Percentiles rank a stretch among this genome's conserved stretches.
These are phyloP conservation scores for Drosophila monieri DNA, from an alignment of 2,888 invertebrate species.

Conservation along the genomic window DNA sequence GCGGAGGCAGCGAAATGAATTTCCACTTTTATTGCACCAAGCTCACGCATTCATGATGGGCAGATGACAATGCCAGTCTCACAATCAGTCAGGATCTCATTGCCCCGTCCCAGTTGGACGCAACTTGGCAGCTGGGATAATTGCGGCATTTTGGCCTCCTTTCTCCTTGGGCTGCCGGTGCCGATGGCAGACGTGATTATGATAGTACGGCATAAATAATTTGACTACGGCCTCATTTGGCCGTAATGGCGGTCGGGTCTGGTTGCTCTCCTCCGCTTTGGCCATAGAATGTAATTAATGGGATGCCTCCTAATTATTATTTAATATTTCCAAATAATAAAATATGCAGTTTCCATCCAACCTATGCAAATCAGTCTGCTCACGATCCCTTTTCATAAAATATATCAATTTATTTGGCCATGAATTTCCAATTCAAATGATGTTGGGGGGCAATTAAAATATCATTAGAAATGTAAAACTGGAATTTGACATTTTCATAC, in stretches of 20 bases:
- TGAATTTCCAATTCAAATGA: neutral
- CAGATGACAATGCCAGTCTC: constrained; percentile 41
- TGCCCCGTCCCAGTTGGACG: constrained; percentile 14
- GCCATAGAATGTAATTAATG: constrained; percentile 7
- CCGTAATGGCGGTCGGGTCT: constrained; percentile 19
- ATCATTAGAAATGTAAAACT: neutral
- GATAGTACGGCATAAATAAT: constrained; percentile 54
- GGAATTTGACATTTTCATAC: neutral
- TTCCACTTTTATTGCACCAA: constrained; percentile 72
- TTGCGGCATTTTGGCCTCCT: constrained; percentile 13
- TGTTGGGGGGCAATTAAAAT: neutral
- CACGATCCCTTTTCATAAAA: constrained; percentile 5
- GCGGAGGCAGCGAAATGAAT: constrained; percentile 55
- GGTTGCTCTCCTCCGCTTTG: neutral
- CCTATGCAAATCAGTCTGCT: constrained; percentile 1
- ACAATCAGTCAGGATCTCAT: constrained; percentile 5
- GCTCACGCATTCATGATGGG: constrained; percentile 30
- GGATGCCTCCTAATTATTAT: constrained; percentile 29
- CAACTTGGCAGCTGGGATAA: constrained; percentile 41
- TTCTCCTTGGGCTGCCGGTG: neutral
- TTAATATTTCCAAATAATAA: constrained; percentile 23
- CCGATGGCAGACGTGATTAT: constrained; percentile 46
- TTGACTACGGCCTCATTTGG: constrained; percentile 25
- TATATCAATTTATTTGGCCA: constrained; percentile 8
- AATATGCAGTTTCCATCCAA: constrained; percentile 10